Conservation (phyloP, 2,113 vertebrate genomes). For the Micromys minutus region DNA sequence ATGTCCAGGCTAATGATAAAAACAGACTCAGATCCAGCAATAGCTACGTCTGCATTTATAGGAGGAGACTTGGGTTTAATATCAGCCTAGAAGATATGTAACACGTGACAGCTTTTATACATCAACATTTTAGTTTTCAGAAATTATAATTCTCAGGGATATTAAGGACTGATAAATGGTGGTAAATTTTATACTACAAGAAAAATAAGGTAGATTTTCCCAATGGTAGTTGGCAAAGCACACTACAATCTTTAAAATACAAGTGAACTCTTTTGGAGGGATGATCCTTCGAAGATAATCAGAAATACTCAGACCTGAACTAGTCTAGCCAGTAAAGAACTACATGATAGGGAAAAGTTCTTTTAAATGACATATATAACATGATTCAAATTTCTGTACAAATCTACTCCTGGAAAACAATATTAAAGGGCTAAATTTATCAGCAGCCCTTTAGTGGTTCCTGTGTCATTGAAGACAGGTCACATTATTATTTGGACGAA, state of each 20-base stretch:
- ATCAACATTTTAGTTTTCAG: slow-evolving; percentile 28
- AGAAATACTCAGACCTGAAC: not conserved
- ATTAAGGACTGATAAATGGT: not conserved
- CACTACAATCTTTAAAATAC: slow-evolving; percentile 35
- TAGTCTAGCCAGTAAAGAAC: not conserved
- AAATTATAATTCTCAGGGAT: not conserved
- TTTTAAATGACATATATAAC: not conserved
- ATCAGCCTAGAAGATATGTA: slow-evolving; percentile 16
- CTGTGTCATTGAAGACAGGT: slow-evolving; percentile 45
- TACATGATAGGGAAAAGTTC: slow-evolving; percentile 18
- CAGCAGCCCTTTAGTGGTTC: slow-evolving; percentile 41
- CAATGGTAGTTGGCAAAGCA: not conserved
- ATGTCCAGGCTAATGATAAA: not conserved
- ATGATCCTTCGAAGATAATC: not conserved
- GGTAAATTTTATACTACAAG: not conserved
- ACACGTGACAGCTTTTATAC: not conserved
- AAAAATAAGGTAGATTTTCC: slow-evolving; percentile 18
- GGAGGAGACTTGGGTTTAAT: not conserved
- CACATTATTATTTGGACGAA: slow-evolving; percentile 46
- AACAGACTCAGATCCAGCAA: not conserved
- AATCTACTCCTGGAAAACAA: slow-evolving; percentile 11
- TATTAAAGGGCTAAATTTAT: slow-evolving; percentile 17
- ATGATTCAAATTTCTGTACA: not conserved
- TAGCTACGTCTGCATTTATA: not conserved
- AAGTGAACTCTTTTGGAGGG: not conserved